A percentile compares a stretch with the other conserved stretches of the same genome.
These are phyloP conservation scores for Aspidiotus rigidus DNA, from an alignment of 2,888 invertebrate genomes.

Conservation along the genomic window DNA sequence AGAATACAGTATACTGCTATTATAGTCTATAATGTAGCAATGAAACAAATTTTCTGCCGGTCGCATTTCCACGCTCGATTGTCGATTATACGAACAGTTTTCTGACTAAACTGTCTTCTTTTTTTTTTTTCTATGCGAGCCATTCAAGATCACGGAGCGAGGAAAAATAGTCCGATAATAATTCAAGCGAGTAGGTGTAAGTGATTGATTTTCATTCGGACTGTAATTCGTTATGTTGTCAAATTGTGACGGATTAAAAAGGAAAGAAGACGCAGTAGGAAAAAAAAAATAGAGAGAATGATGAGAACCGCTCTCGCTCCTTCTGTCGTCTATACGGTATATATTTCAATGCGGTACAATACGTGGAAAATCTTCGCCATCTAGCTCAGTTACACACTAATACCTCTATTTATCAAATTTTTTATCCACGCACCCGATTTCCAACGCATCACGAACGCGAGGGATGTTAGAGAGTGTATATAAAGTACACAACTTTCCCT, in stretches of 20 bases:
- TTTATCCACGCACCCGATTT: too few relatives aligned
- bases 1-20: neutral
- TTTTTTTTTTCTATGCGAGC: slow-evolving; percentile 12
- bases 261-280: neutral
- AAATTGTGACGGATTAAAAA: slow-evolving; percentile 19
- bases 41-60: slow-evolving; percentile 22
- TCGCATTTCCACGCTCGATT: slow-evolving; percentile 26
- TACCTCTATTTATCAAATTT: too few relatives aligned
- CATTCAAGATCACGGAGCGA: neutral
- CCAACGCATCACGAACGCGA: too few relatives aligned
- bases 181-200: slow-evolving; percentile 19
- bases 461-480: too few relatives aligned
- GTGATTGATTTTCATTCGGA: slow-evolving; percentile 28
- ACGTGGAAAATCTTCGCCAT: too few relatives aligned
- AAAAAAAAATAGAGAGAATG: slow-evolving; percentile 8
- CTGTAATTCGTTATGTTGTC: slow-evolving; percentile 27
- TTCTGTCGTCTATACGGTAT: neutral
- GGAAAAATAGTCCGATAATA: slow-evolving; percentile 24
- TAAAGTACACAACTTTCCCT: too few relatives aligned
- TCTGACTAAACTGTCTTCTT: slow-evolving; percentile 19
- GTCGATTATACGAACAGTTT: slow-evolving; percentile 15
- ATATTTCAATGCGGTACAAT: too few relatives aligned
- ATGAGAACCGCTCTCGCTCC: neutral
- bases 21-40: neutral
- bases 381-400: too few relatives aligned